Base-by-base conservation (phyloP, 2,888 invertebrate species). In the Apoderus coryli region DNA sequence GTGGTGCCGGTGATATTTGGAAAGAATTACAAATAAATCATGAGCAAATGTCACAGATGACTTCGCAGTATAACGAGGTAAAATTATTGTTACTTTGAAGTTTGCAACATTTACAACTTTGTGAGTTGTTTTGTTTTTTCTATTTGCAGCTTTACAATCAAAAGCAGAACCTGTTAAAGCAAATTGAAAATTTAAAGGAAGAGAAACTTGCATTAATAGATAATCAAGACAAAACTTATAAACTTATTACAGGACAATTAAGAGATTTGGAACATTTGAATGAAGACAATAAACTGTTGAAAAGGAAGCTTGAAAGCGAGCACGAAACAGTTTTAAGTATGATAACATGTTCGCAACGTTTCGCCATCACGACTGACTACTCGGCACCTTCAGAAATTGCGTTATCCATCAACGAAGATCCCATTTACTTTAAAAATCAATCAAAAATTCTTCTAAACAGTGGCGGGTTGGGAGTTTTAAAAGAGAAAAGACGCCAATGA, bases 1-100 rank as follows among this genome's bases (percentile, higher is more conserved):
- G 45, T 10, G 53, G 53, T 6, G 42, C 48, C n/a, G 51, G 50
- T 9, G 53, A 54, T 22, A 40, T 54, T 4, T 38, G 49, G 9
- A 49, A 43, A 27, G 50, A 54, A 39, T 40, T 54, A 15, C 39
- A 46, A 3, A 39, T 39, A 10, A 43, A 44, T 12, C 49, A 53
- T 35, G 51, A 52, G 31, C 49, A 52, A 33, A 30, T 53, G n/a
- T 30, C 42, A 2, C 37, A 40, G 12, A 39, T 47, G 10, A 49
- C 52, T 31, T 34, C 44, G 7, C 46, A 49, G 31, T 45, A 44
- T 31, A 44, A 43, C 37, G 43, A 49, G 34, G 52, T 50, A 19
- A n/a, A n/a, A n/a, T n/a, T n/a, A n/a, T n/a, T n/a, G n/a, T n/a
- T n/a, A n/a, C n/a, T n/a, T n/a, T n/a, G n/a, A n/a, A n/a, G n/a